These are phyloP conservation scores for Mylabris sibirica DNA, from an alignment of 2,888 invertebrate genomes.

Conservation along the genomic window DNA sequence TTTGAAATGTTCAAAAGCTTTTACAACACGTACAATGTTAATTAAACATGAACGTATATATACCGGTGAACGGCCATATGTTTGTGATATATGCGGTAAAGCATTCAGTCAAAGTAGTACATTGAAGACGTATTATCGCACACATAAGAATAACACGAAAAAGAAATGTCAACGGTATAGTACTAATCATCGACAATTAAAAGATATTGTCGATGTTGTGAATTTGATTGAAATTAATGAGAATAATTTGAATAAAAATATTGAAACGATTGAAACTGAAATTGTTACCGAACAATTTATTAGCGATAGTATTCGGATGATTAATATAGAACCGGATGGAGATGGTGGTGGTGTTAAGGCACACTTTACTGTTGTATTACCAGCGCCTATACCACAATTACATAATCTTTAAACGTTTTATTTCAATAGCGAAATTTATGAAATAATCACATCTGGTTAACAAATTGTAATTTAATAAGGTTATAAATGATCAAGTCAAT, in stretches of 20 bases:
- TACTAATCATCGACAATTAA: conserved; percentile 1
- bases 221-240: conserved; percentile 12
- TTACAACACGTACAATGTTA: conserved; percentile 50
- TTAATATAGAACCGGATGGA: conserved; percentile 17
- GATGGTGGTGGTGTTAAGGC: conserved; percentile 23
- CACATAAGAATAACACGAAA: conserved; percentile 36
- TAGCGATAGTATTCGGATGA: conserved; percentile 21
- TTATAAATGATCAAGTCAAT: too few relatives aligned
- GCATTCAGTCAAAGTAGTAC: conserved; percentile 55
- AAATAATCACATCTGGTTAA: too few relatives aligned
- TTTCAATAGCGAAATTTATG: neutral
- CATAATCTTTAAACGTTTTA: conserved; percentile 20
- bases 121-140: conserved; percentile 50
- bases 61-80: conserved; percentile 55
- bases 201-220: conserved; percentile 3
- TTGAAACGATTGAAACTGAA: conserved; percentile 26
- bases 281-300: conserved; percentile 29
- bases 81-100: conserved; percentile 51
- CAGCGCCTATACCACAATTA: conserved; percentile 30
- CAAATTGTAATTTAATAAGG: too few relatives aligned
- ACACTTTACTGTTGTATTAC: conserved; percentile 30
- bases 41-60: conserved; percentile 53
- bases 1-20: conserved; percentile 48
- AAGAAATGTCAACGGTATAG: conserved; percentile 20
- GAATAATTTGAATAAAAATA: conserved; percentile 21